These are phyloP conservation scores for Diceros bicornis DNA, from an alignment of 2,797 vertebrate genomes.

Conservation along the genomic window DNA sequence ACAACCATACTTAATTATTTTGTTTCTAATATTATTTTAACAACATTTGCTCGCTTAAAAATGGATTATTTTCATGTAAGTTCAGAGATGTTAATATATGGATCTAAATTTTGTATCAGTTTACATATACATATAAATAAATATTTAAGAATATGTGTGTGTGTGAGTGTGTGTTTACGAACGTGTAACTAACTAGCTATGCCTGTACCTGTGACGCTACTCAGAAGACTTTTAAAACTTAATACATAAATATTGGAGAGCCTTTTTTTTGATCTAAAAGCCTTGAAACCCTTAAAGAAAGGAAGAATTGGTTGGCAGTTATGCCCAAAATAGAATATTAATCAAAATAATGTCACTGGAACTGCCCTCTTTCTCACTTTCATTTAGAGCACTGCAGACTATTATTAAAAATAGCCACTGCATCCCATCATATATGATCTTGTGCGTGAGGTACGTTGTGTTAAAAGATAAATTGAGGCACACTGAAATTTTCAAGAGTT, in stretches of 20 bases:
- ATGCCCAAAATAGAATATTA: not conserved
- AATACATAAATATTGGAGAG: not conserved
- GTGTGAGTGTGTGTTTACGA: not conserved
- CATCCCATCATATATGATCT: not conserved
- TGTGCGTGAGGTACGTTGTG: not conserved
- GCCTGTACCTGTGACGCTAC: not conserved
- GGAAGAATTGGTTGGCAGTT: not conserved
- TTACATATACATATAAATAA: not conserved
- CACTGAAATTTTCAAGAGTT: not conserved
- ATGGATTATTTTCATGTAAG: not conserved
- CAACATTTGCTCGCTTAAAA: not conserved
- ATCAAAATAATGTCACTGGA: not conserved
- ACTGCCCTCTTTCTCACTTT: not conserved
- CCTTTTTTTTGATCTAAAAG: not conserved
- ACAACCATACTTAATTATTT: not conserved
- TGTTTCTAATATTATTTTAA: not conserved
- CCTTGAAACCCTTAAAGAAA: not conserved
- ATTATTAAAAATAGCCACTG: not conserved
- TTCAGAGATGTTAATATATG: not conserved
- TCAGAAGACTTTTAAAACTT: not conserved
- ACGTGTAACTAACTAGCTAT: not conserved
- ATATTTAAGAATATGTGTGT: not conserved
- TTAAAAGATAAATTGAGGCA: not conserved
- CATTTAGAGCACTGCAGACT: not conserved
- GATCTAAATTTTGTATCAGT: not conserved